Evolutionary conservation across 2,113 vertebrate species (phyloP), one percentile per base, ranked within the genome.

Genomic region (Heteronetta atricapilla): DNA sequence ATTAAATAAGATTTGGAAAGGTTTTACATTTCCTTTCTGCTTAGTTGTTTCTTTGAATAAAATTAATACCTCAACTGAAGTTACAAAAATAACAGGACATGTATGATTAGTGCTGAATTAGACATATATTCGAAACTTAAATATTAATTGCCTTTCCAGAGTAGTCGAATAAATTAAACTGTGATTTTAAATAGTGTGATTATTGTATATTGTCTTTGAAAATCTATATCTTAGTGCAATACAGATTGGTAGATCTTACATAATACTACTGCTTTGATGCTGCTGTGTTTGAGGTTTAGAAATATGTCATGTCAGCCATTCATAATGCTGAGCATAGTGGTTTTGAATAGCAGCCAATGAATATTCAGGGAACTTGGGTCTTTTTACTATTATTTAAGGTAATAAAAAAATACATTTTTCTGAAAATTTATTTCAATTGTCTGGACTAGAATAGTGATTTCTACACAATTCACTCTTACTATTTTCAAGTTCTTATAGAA

Each of bases 231-330:
- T 89, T 50, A 80, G 23, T 75, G 5, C 23, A 75, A 50, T 79
- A 38, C 16, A 80, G 53, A 86, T 44, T 63, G 62, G 17, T 20
- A 84, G 36, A 42, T 77, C 34, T 72, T 84, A 29, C 44, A 10
- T 44, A 93, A 52, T 59, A 10, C 17, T 75, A 10, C n/a, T 85
- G 21, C 62, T 91, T 73, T 62, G 58, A 64, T 88, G 48, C 18
- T 72, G 13, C 70, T 90, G 81, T 67, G 11, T 79, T 95, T 95
- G 56, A 75, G 31, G 11, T 69, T 94, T 95, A 84, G 33, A 93
- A 96, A 73, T 77, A 48, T 75, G 73, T 82, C 80, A 44, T 68
- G 33, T 44, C 78, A 90, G 33, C 63, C 81, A 52, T 80, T 83
- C 68, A 36, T 85, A 67, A 42, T 22, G 63, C 28, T 67, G 22